A percentile compares a stretch with the other conserved stretches of the same genome.
Conservation (phyloP, 2,888 invertebrate genomes). For the Tricholauxania praeusta region DNA sequence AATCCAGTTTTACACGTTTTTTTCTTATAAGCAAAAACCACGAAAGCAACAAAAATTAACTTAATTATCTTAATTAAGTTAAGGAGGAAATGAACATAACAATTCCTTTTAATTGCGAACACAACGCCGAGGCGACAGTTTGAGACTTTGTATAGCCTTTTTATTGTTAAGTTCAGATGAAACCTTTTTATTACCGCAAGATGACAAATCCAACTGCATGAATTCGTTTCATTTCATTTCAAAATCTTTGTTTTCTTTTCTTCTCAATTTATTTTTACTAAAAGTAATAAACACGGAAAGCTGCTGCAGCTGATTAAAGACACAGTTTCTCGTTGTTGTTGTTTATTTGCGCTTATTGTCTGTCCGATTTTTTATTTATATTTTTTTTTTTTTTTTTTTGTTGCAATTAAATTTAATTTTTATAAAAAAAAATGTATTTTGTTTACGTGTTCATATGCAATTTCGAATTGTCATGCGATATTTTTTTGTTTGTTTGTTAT, state of each 20-base stretch:
- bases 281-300: background rate
- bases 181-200: too few relatives aligned
- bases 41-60: too few relatives aligned
- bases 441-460: conserved; percentile 33
- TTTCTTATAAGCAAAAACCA: too few relatives aligned
- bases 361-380: background rate
- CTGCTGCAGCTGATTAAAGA: conserved; percentile 26
- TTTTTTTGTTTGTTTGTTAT: conserved; percentile 32
- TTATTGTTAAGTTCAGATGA: too few relatives aligned
- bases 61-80: too few relatives aligned
- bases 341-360: conserved; percentile 22
- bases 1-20: conserved; percentile 52
- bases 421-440: conserved; percentile 1
- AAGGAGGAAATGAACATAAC: conserved; percentile 18
- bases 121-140: too few relatives aligned
- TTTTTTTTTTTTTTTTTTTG: conserved; percentile 20
- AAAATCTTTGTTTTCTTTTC: too few relatives aligned
- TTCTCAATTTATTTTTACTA: background rate
- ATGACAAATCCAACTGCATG: too few relatives aligned
- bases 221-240: too few relatives aligned
- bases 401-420: conserved; percentile 20
- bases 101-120: conserved; percentile 17
- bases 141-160: too few relatives aligned
- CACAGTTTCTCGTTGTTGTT: conserved; percentile 22
- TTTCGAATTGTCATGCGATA: conserved; percentile 40